Percentiles rank a stretch among this genome's conserved stretches.
These are phyloP conservation scores for Xyrichtys novacula DNA, from an alignment of 2,797 vertebrate genomes.

Conservation along the genomic window DNA sequence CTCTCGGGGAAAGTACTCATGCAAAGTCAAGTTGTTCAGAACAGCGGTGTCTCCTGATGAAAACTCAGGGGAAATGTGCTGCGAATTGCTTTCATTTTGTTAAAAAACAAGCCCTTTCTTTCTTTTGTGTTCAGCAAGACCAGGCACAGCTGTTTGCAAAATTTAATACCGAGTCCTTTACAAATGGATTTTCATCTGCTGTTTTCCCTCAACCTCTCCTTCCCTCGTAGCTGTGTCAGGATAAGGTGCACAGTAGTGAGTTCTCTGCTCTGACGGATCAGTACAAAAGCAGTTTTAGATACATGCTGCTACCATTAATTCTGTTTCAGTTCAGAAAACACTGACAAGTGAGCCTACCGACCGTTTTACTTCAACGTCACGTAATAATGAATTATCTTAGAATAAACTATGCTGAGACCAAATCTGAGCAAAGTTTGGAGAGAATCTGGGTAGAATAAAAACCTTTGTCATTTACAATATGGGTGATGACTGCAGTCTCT, in stretches of 20 bases:
- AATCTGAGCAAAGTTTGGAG: not conserved
- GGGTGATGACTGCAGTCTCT: conserved; percentile 13
- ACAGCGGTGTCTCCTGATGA: conserved; percentile 61
- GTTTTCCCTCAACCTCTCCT: conserved; percentile 21
- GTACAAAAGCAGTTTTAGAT: conserved; percentile 11
- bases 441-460: not conserved
- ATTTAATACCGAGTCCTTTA: conserved; percentile 50
- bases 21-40: conserved; percentile 63
- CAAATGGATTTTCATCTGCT: conserved; percentile 61
- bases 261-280: conserved; percentile 29
- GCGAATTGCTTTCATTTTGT: conserved; percentile 73
- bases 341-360: too few species aligned
- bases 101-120: conserved; percentile 66
- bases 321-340: too few species aligned
- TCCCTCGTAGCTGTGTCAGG: conserved; percentile 30
- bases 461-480: conserved; percentile 1
- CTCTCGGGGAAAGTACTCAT: conserved; percentile 49
- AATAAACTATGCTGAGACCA: not conserved
- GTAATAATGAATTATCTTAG: not conserved
- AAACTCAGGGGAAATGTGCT: conserved; percentile 64
- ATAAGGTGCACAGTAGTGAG: conserved; percentile 30
- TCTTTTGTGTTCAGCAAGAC: conserved; percentile 59
- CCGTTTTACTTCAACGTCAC: too few species aligned
- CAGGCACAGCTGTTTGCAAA: conserved; percentile 71
- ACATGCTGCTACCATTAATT: not conserved